Percentiles rank a stretch among this genome's conserved stretches.
These are phyloP conservation scores for Cygnus buccinator DNA, from an alignment of 2,113 vertebrate species.

Conservation along the genomic window DNA sequence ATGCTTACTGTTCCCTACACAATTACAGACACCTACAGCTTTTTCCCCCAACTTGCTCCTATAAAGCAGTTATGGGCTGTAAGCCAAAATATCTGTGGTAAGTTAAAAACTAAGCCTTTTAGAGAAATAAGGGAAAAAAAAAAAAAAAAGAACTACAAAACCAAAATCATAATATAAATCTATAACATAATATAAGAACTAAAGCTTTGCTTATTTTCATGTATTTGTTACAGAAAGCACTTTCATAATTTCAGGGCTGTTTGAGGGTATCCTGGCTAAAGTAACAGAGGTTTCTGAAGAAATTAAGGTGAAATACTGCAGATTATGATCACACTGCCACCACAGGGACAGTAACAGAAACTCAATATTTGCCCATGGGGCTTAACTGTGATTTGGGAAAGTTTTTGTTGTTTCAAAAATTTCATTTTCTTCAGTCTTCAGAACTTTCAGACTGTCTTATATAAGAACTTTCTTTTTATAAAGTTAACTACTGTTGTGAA, in stretches of 20 bases:
- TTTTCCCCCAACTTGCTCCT: background rate
- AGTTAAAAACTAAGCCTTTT: background rate
- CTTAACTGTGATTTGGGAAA: background rate
- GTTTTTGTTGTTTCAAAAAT: background rate
- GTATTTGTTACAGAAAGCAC: background rate
- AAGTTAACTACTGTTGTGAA: slow-evolving; percentile 23
- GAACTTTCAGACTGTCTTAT: background rate
- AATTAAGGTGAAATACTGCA: background rate
- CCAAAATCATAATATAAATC: too few species aligned
- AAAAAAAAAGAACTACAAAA: too few species aligned
- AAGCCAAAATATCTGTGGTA: background rate
- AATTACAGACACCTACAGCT: background rate
- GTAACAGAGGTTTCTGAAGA: background rate
- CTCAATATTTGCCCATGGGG: background rate
- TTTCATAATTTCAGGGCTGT: background rate
- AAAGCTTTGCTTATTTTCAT: background rate
- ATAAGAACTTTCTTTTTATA: background rate
- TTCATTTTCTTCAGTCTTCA: slow-evolving; percentile 3
- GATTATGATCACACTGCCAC: background rate
- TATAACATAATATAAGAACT: background rate
- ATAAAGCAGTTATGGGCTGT: background rate
- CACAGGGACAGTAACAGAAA: background rate
- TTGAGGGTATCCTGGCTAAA: background rate
- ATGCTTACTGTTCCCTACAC: background rate
- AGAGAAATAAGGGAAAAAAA: background rate